Percentiles rank a stretch among this genome's conserved stretches.
Conservation (phyloP, 2,888 invertebrate species). For the Stratiomys singularior region DNA sequence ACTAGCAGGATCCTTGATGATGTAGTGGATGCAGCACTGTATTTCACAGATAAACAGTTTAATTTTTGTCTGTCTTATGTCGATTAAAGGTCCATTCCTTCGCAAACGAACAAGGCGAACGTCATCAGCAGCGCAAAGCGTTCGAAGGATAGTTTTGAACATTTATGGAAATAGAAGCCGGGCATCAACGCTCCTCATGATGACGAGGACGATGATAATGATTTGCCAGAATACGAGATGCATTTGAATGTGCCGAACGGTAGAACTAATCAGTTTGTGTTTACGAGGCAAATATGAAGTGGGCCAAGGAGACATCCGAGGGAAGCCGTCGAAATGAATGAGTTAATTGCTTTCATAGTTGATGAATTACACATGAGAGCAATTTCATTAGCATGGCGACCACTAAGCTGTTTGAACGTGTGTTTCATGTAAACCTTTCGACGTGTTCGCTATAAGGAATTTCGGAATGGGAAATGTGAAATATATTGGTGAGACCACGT, state of each 20-base stretch:
- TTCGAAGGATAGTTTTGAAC: too few species aligned
- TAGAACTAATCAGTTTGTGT: neutral
- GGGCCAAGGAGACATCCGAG: neutral
- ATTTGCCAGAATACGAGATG: constrained; percentile 10
- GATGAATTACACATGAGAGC: constrained; percentile 40
- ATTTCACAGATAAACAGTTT: constrained; percentile 23
- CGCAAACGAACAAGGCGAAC: neutral
- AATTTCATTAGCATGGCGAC: constrained; percentile 33
- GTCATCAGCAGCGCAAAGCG: neutral
- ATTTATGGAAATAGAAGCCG: neutral
- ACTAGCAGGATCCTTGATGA: too few species aligned
- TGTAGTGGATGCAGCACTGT: neutral
- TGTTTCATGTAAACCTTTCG: too few species aligned
- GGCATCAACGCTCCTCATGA: neutral
- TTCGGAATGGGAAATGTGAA: too few species aligned
- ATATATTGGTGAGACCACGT: too few species aligned
- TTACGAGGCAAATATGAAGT: neutral
- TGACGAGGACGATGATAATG: neutral
- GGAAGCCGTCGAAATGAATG: neutral
- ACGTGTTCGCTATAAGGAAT: too few species aligned
- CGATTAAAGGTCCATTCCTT: neutral
- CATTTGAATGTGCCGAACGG: neutral
- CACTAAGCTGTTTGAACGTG: constrained; percentile 24
- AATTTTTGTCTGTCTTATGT: neutral
- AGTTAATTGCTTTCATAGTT: constrained; percentile 44